These are phyloP conservation scores for Trichonephila clavipes DNA, from an alignment of 1,140 invertebrate genomes.

Conservation along the genomic window DNA sequence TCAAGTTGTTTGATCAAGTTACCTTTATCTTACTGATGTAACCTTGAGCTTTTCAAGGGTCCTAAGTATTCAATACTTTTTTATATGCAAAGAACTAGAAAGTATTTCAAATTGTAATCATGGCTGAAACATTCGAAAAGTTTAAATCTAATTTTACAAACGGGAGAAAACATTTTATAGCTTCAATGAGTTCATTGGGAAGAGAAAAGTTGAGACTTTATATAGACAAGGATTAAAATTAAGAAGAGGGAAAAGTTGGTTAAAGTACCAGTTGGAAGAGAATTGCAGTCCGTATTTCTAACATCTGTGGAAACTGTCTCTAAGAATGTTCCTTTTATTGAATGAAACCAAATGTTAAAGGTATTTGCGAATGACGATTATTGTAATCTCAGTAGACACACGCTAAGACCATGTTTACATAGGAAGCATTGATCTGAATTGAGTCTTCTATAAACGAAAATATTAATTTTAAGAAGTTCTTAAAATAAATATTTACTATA, in stretches of 20 bases:
- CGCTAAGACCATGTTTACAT: background rate
- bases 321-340: constrained; percentile 45
- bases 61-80: too few relatives aligned
- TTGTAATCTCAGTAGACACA: background rate
- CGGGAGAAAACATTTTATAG: constrained; percentile 33
- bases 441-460: constrained; percentile 3
- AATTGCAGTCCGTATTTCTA: constrained; percentile 30
- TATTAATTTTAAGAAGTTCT: constrained; percentile 27
- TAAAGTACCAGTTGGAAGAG: constrained; percentile 14
- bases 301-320: constrained; percentile 12
- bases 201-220: constrained; percentile 43
- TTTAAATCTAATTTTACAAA: constrained; percentile 29
- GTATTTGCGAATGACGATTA: background rate
- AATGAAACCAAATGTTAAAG: constrained; percentile 47
- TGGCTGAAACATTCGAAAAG: constrained; percentile 61
- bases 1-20: too few relatives aligned
- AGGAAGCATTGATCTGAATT: background rate
- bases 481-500: background rate
- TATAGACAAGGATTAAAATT: background rate
- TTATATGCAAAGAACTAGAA: too few relatives aligned
- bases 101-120: constrained; percentile 47
- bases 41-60: too few relatives aligned
- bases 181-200: constrained; percentile 32
- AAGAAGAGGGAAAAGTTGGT: background rate
- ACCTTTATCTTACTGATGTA: too few relatives aligned